Base-by-base conservation (phyloP, 2,797 vertebrate genomes). In the Ctenopoma kingsleyae region DNA sequence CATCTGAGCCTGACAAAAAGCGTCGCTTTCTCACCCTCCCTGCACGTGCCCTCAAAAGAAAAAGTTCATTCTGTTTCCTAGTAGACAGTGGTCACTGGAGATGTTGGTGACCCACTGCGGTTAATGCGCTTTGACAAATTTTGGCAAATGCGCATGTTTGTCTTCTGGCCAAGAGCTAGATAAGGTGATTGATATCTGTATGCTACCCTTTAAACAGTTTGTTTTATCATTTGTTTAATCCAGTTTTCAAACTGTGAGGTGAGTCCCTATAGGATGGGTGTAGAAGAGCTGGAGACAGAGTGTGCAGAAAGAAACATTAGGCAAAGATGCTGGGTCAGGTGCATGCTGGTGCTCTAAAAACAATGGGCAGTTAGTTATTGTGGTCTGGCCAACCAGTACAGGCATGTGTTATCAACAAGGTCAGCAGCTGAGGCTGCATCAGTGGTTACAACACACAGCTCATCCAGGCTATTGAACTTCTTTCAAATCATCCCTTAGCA, bases 1-100 rank as follows among this genome's bases (percentile, higher is more conserved):
- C 74, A 81, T 72, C 75, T 54, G 56, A 81, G 75, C 27, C 55
- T 46, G 66, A 79, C 65, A 68, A 51, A 65, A 73, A 62, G 32
- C 8, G n/a, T 74, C n/a, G 22, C 54, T 76, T 67, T 69, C 47
- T 10, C 72, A 61, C 62, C 22, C 12, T 41, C 20, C 16, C 23
- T 22, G 12, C 5, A 13, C 1, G 30, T 51, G 54, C 53, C 58
- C 62, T 56, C 53, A 10, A 72, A 85, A 74, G 78, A 78, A 77
- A 59, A 70, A 81, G 75, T 77, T 73, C 35, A 63, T 55, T 65
- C 9, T 62, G 62, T 43, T 30, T 43, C n/a, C 59, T 65, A 53
- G 46, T 72, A 80, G 54, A 71, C 38, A 8, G 15, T 0, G 17
- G 77, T 41, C n/a, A 51, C 48, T 1, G 3, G 47, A 73, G 58